Conservation (phyloP, 2,113 vertebrate species). For the Formicarius rufipectus region DNA sequence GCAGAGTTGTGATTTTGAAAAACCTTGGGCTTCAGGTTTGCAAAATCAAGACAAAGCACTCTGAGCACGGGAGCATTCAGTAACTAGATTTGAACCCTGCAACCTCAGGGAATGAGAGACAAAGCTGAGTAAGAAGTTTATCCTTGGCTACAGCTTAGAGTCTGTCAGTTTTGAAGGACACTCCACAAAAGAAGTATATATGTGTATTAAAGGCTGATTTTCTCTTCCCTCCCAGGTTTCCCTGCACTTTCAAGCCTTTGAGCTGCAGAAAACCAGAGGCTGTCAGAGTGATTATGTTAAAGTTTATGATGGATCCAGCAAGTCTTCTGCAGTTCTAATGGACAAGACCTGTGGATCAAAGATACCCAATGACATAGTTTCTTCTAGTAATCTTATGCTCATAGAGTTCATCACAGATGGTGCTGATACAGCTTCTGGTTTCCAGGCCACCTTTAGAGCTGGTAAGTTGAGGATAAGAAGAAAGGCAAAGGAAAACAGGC, state of each 20-base stretch:
- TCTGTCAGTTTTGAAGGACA: neutral
- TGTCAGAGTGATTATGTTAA: conserved; percentile 60
- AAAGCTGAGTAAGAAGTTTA: neutral
- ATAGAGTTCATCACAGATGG: conserved; percentile 52
- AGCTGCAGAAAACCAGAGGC: neutral
- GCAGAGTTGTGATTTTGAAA: neutral
- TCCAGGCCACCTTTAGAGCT: conserved; percentile 45
- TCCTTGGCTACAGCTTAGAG: neutral
- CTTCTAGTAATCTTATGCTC: conserved; percentile 33
- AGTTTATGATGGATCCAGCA: conserved; percentile 64
- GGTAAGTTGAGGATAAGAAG: conserved; percentile 36
- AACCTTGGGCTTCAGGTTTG: neutral
- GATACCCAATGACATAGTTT: neutral
- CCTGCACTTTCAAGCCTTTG: conserved; percentile 47
- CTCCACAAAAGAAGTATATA: neutral
- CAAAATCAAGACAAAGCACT: neutral
- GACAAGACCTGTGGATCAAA: conserved; percentile 59
- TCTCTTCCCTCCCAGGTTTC: conserved; percentile 23
- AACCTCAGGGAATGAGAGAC: neutral
- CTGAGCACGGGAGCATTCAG: neutral
- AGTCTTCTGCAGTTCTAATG: conserved; percentile 46
- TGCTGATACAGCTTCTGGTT: conserved; percentile 33
- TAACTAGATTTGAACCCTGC: neutral
- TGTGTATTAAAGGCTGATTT: neutral
- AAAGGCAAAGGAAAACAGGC: neutral